These are phyloP conservation scores for Didymodactylos carnosus DNA, from an alignment of 2,888 invertebrate species.

Conservation along the genomic window DNA sequence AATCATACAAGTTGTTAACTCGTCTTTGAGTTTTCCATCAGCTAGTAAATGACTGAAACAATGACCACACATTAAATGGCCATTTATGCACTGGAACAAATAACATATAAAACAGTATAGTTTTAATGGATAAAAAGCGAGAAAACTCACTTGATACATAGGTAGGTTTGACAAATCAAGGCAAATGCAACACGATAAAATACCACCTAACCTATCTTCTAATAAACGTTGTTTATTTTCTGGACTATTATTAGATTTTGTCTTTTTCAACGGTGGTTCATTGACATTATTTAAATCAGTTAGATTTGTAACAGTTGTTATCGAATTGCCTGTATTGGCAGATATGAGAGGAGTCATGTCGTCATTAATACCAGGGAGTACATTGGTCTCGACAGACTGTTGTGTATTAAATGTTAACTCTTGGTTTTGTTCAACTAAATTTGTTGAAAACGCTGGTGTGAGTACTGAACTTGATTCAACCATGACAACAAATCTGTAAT, in stretches of 20 bases:
- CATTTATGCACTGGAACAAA: conserved; percentile 67
- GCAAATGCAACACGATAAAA: conserved; percentile 87
- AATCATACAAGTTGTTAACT: conserved; percentile 73
- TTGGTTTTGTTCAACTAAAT: no score
- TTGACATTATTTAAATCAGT: not conserved
- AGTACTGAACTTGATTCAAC: no score
- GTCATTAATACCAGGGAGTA: no score
- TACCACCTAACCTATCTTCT: conserved; percentile 72
- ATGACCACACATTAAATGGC: conserved; percentile 87
- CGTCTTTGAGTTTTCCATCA: conserved; percentile 74
- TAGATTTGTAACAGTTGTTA: not conserved
- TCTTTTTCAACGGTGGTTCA: not conserved
- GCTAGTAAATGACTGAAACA: conserved; percentile 86
- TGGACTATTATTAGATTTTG: not conserved
- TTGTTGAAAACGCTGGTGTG: no score
- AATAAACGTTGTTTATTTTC: conserved; percentile 34
- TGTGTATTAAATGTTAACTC: no score
- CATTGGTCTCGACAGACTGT: no score
- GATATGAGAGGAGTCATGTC: no score
- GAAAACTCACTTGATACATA: conserved; percentile 60
- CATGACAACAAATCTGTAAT: no score
- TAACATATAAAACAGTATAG: no score
- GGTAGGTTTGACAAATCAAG: conserved; percentile 74
- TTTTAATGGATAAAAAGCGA: no score
- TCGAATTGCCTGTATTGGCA: no score